Percentiles rank a stretch among this genome's conserved stretches.
Conservation (phyloP, 64 coral and sea anemone species). For the Stylophora pistillata region DNA sequence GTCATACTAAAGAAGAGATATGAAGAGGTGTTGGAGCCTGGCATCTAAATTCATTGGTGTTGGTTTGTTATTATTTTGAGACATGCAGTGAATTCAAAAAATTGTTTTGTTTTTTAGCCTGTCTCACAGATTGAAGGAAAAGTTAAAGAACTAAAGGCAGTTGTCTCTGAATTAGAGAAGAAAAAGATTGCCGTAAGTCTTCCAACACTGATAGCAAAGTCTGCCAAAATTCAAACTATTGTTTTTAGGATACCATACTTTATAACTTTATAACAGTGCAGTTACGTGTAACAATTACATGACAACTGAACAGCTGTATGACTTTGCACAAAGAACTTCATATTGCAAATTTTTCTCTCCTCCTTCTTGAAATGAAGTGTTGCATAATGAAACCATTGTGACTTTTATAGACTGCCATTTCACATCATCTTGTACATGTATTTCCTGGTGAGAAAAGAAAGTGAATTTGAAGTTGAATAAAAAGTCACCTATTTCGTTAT, state of each 20-base stretch:
- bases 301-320: too few relatives aligned
- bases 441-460: not conserved
- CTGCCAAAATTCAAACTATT: not conserved
- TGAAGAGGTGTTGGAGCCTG: constrained; percentile 45
- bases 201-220: not conserved
- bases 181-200: constrained; percentile 72
- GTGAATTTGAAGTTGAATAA: too few relatives aligned
- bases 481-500: too few relatives aligned
- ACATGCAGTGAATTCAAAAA: not conserved
- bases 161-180: constrained; percentile 79
- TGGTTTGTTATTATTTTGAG: not conserved
- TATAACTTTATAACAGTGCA: too few relatives aligned
- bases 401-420: too few relatives aligned
- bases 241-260: not conserved
- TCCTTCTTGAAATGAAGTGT: too few relatives aligned
- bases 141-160: constrained; percentile 63
- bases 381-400: too few relatives aligned
- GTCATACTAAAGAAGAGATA: constrained; percentile 64
- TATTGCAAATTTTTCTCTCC: too few relatives aligned
- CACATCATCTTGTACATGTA: not conserved
- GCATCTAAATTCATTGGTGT: not conserved
- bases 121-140: constrained; percentile 65
- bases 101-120: not conserved
- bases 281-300: too few relatives aligned
- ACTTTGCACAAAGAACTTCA: too few relatives aligned